These are phyloP conservation scores for Rhagoletis pomonella DNA, from an alignment of 1,140 invertebrate species.

Conservation along the genomic window DNA sequence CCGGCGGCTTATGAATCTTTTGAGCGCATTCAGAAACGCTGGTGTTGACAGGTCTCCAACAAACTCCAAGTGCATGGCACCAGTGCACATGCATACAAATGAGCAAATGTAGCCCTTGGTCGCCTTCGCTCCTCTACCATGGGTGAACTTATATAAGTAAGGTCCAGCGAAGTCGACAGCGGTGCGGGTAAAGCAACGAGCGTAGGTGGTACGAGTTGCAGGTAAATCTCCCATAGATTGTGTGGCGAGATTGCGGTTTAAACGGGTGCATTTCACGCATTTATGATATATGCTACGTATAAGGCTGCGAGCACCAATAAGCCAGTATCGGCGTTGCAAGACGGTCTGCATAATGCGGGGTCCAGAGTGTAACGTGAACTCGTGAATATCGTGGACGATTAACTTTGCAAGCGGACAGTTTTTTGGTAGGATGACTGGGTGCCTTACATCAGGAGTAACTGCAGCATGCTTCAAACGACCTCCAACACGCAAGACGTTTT, in stretches of 20 bases:
- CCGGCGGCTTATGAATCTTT: not conserved
- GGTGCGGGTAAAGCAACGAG: not conserved
- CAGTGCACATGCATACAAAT: conserved; percentile 50
- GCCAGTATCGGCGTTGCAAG: conserved; percentile 32
- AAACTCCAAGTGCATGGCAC: conserved; percentile 22
- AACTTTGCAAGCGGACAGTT: too few relatives aligned
- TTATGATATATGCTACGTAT: too few relatives aligned
- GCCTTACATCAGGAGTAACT: not conserved
- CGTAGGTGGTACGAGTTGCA: too few relatives aligned
- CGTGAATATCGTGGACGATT: too few relatives aligned
- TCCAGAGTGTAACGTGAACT: not conserved
- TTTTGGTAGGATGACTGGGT: too few relatives aligned
- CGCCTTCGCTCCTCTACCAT: conserved; percentile 5
- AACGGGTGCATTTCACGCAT: too few relatives aligned
- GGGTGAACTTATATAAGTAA: too few relatives aligned
- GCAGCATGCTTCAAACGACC: not conserved
- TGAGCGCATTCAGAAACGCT: not conserved
- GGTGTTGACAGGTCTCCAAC: conserved; percentile 41
- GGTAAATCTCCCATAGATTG: too few relatives aligned
- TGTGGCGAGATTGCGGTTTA: too few relatives aligned
- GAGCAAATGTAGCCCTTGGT: conserved; percentile 23
- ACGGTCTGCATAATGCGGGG: conserved; percentile 46
- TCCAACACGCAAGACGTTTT: not conserved
- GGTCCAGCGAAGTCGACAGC: conserved; percentile 3
- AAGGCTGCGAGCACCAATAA: conserved; percentile 31